phyloP scores from a whole-genome alignment of 2,888 invertebrate genomes.

The Scelioninae gen. 2 region DNA sequence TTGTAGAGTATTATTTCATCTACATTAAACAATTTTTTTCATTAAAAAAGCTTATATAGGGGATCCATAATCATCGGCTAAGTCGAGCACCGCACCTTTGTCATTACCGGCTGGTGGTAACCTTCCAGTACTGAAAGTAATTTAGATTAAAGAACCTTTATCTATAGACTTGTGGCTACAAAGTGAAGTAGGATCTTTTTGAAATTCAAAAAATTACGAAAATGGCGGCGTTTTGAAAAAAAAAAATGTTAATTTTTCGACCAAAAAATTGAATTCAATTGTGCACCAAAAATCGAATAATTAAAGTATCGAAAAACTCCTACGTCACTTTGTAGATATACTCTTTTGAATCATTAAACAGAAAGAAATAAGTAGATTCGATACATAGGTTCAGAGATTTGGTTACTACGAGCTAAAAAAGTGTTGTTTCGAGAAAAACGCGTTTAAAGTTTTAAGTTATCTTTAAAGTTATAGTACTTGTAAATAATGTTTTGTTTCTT shows the following conservation, averaged over 20 bases:
- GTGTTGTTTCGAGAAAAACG: too few relatives aligned
- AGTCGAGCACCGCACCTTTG: constrained; percentile 11
- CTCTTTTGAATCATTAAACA: constrained; percentile 10
- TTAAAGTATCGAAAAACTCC: constrained; percentile 27
- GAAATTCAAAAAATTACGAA: constrained; percentile 10
- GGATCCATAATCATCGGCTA: constrained; percentile 23
- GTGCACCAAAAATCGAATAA: constrained; percentile 38
- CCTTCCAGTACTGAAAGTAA: constrained; percentile 16
- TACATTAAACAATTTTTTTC: constrained; percentile 17
- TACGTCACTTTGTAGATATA: constrained; percentile 17
- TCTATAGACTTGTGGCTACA: too few relatives aligned
- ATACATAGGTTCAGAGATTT: constrained; percentile 13
- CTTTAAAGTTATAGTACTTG: constrained; percentile 17
- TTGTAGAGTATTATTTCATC: constrained; percentile 18
- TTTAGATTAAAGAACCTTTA: constrained; percentile 9
- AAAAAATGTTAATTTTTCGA: constrained; percentile 2
- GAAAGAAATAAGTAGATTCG: constrained; percentile 22
- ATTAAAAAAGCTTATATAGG: constrained; percentile 18
- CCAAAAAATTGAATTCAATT: constrained; percentile 16
- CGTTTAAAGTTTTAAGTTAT: too few relatives aligned
- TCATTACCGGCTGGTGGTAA: constrained; percentile 12
- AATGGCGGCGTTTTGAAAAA: too few relatives aligned
- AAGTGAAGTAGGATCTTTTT: too few relatives aligned
- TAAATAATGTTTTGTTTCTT: constrained; percentile 23
- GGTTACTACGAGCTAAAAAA: constrained; percentile 8